A percentile compares a stretch with the other conserved stretches of the same genome.
phyloP scores from a whole-genome alignment of 2,888 invertebrate genomes.

The Serrognathus titanus region DNA sequence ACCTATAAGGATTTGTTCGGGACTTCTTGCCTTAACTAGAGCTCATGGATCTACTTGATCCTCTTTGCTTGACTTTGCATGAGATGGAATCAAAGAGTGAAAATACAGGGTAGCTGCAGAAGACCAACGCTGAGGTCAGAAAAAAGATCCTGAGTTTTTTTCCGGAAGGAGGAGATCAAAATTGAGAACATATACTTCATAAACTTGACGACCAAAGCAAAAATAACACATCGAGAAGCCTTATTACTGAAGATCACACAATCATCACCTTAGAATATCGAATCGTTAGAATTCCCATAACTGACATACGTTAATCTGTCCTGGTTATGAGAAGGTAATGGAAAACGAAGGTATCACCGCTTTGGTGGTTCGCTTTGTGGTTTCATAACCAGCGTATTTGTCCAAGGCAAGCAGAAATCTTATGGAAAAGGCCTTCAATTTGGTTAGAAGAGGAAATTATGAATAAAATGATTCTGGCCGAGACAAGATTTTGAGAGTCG shows the following conservation, averaged over 20 bases:
- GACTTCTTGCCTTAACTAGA: slow-evolving; percentile 79
- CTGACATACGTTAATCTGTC: slow-evolving; percentile 68
- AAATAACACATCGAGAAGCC: too few relatives aligned
- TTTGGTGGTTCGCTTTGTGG: slow-evolving; percentile 63
- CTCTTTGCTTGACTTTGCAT: slow-evolving; percentile 63
- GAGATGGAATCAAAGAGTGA: slow-evolving; percentile 79
- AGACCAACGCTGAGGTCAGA: too few relatives aligned
- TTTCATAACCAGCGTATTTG: slow-evolving; percentile 56
- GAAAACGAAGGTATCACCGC: slow-evolving; percentile 72
- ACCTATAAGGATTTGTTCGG: slow-evolving; percentile 82
- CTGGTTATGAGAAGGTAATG: slow-evolving; percentile 66
- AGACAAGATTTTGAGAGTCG: slow-evolving; percentile 48
- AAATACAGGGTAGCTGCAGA: slow-evolving; percentile 69
- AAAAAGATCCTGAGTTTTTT: too few relatives aligned
- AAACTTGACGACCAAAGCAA: slow-evolving; percentile 61
- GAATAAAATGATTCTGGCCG: slow-evolving; percentile 46
- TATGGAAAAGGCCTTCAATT: slow-evolving; percentile 42
- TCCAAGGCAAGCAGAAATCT: slow-evolving; percentile 50
- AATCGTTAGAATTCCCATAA: slow-evolving; percentile 63
- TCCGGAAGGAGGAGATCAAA: slow-evolving; percentile 77
- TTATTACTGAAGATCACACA: too few relatives aligned
- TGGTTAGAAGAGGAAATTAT: slow-evolving; percentile 45
- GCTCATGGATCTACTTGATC: slow-evolving; percentile 64
- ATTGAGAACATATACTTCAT: slow-evolving; percentile 72
- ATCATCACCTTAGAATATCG: slow-evolving; percentile 70